Evolutionary conservation across 2,888 invertebrate species (phyloP).

Genomic region (Odontomyia ornata): DNA sequence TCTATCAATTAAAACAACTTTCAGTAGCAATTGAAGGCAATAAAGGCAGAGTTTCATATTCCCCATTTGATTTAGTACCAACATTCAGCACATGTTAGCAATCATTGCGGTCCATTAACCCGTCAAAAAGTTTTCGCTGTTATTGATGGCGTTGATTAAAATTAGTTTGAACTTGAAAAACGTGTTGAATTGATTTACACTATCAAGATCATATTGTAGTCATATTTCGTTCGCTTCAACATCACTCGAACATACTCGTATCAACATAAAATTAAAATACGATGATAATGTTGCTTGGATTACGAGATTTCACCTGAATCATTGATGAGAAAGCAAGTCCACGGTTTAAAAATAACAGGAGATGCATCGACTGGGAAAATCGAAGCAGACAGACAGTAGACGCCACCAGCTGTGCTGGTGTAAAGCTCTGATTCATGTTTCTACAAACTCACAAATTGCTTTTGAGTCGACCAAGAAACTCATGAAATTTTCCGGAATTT

Average conservation of each 20-base stretch:
- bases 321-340: neutral
- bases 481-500: neutral
- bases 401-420: neutral
- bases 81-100: neutral
- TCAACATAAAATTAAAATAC: neutral
- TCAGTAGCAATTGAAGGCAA: conserved; percentile 17
- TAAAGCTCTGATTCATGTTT: neutral
- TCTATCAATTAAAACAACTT: conserved; percentile 12
- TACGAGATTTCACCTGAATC: neutral
- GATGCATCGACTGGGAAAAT: neutral
- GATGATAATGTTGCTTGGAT: too few species aligned
- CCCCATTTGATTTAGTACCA: neutral
- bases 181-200: neutral
- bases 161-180: conserved; percentile 17
- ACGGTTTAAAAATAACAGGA: neutral
- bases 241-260: neutral
- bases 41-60: neutral
- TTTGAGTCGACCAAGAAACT: neutral
- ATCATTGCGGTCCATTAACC: conserved; percentile 18
- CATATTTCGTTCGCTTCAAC: neutral
- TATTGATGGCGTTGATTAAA: neutral
- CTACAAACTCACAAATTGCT: neutral
- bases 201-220: conserved; percentile 7
- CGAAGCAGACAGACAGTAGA: neutral
- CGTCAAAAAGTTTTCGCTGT: neutral